Percentiles rank a stretch among this genome's conserved stretches.
phyloP scores from a whole-genome alignment of 2,113 vertebrate genomes.

The Opisthocomus hoazin region DNA sequence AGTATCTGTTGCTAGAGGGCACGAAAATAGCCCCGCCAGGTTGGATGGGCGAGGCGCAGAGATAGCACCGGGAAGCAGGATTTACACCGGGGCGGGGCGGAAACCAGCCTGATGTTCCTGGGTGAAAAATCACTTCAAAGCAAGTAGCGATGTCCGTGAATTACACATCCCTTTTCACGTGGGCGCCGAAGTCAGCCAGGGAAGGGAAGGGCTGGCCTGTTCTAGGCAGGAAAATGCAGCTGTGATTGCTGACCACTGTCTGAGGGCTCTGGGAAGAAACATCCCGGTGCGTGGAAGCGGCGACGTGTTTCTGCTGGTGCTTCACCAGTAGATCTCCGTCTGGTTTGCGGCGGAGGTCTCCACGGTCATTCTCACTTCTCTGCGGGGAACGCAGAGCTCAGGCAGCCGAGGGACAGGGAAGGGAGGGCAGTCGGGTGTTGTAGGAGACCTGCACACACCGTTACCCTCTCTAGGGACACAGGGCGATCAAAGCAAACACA shows the following conservation, averaged over 20 bases:
- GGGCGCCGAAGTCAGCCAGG: neutral
- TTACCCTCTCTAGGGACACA: neutral
- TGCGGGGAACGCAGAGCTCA: neutral
- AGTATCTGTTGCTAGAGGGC: slow-evolving; percentile 9
- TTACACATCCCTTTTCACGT: neutral
- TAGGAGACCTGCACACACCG: neutral
- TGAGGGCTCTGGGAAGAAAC: neutral
- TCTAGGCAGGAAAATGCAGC: neutral
- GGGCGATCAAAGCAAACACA: neutral
- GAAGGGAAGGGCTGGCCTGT: neutral
- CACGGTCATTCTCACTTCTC: neutral
- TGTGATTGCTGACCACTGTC: neutral
- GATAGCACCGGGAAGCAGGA: neutral
- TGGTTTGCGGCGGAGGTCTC: neutral
- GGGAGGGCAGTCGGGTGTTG: neutral
- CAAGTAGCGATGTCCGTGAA: neutral
- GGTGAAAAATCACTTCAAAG: neutral
- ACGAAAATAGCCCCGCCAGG: neutral
- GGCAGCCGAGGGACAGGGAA: neutral
- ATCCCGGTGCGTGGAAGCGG: neutral
- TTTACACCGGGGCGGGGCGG: neutral
- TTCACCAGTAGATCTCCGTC: neutral
- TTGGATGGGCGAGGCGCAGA: neutral
- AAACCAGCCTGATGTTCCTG: neutral
- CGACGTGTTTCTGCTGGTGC: neutral